Conservation (phyloP, 2,113 vertebrate species). For the Oxyruncus cristatus region DNA sequence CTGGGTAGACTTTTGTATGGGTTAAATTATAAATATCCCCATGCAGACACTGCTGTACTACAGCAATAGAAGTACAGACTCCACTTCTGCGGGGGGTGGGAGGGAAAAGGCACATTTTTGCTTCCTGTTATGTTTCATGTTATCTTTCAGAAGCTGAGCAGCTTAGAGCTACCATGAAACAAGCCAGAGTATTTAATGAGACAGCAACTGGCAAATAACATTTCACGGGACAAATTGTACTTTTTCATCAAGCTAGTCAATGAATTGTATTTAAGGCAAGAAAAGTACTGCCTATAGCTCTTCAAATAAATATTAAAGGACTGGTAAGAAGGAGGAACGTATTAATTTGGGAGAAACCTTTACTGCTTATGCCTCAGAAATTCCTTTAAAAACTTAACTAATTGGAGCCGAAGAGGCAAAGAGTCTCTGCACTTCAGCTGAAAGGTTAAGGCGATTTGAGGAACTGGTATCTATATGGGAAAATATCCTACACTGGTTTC, state of each 20-base stretch:
- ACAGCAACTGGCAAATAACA: neutral
- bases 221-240: neutral
- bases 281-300: neutral
- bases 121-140: neutral
- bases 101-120: neutral
- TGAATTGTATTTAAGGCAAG: neutral
- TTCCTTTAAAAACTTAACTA: neutral
- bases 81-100: neutral
- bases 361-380: neutral
- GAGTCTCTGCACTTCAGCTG: neutral
- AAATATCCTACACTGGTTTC: neutral
- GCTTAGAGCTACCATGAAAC: neutral
- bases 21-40: neutral
- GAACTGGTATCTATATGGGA: neutral
- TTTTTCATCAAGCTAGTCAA: slow-evolving; percentile 1
- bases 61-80: neutral
- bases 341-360: neutral
- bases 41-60: neutral
- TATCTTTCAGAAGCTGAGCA: neutral
- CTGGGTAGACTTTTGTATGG: neutral
- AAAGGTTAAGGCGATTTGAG: neutral
- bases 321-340: neutral
- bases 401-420: neutral
- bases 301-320: slow-evolving; percentile 3
- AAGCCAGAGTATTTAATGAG: neutral